A percentile compares a stretch with the other conserved stretches of the same genome.
These are phyloP conservation scores for Musca vetustissima DNA, from an alignment of 1,140 invertebrate genomes.

Conservation along the genomic window DNA sequence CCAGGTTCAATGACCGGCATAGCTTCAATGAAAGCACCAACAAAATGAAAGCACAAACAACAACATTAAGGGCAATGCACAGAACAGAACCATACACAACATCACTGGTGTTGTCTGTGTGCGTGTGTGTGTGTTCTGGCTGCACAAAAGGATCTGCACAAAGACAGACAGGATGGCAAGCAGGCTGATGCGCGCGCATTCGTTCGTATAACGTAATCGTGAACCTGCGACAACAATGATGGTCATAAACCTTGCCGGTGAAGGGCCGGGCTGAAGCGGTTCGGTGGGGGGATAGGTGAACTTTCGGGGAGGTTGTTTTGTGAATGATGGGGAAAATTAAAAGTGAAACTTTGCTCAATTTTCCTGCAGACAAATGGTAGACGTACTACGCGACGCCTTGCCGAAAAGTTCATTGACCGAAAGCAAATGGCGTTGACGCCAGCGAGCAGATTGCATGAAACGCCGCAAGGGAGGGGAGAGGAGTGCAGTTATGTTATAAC, in stretches of 20 bases:
- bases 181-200: background rate
- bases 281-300: background rate
- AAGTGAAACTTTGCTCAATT: conserved; percentile 18
- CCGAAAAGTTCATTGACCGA: conserved; percentile 13
- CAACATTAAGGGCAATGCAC: background rate
- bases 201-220: background rate
- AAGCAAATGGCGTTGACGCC: too few species aligned
- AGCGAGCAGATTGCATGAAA: too few species aligned
- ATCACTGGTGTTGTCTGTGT: background rate
- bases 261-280: background rate
- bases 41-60: conserved; percentile 12
- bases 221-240: conserved; percentile 16
- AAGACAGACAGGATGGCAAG: background rate
- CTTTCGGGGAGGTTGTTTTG: background rate
- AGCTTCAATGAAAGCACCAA: background rate
- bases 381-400: conserved; percentile 16
- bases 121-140: too few species aligned
- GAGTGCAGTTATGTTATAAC: too few species aligned
- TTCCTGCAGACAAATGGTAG: conserved; percentile 16
- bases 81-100: conserved; percentile 14
- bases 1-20: conserved; percentile 21
- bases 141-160: too few species aligned
- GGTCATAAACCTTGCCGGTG: background rate
- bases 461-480: too few species aligned
- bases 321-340: conserved; percentile 20